Evolutionary conservation across 2,888 invertebrate species (phyloP).

Genomic region (Hofmannophila pseudospretella): DNA sequence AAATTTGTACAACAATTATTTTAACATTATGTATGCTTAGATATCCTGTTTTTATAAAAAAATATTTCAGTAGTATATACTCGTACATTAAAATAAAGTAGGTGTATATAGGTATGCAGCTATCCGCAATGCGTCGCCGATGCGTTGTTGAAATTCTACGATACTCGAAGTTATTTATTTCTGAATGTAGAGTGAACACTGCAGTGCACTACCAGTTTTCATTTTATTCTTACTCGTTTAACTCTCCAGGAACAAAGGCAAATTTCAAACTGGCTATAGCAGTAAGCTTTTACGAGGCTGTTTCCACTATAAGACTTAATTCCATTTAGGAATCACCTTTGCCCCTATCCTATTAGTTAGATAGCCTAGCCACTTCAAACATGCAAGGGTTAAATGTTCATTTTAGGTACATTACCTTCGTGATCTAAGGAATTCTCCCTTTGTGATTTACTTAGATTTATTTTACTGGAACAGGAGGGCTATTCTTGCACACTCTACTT

Average conservation of each 20-base stretch:
- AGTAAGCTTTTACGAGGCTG: slow-evolving; percentile 7
- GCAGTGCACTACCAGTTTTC: background rate
- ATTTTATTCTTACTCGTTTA: slow-evolving; percentile 3
- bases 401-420: background rate
- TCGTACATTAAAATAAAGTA: too few species aligned
- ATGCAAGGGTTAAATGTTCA: background rate
- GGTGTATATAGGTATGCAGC: background rate
- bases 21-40: too few species aligned
- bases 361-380: slow-evolving; percentile 1
- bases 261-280: background rate
- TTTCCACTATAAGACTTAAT: slow-evolving; percentile 9
- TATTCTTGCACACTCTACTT: too few species aligned
- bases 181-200: background rate
- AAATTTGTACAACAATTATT: too few species aligned
- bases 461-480: too few species aligned
- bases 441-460: too few species aligned
- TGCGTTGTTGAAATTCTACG: background rate
- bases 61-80: too few species aligned
- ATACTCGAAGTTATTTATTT: background rate
- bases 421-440: too few species aligned
- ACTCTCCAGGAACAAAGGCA: slow-evolving; percentile 4
- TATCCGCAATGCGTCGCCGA: background rate
- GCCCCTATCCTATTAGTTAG: slow-evolving; percentile 3
- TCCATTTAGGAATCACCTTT: slow-evolving; percentile 8
- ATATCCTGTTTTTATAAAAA: too few species aligned